phyloP scores from a whole-genome alignment of 1,140 invertebrate species.

The Ips nitidus region DNA sequence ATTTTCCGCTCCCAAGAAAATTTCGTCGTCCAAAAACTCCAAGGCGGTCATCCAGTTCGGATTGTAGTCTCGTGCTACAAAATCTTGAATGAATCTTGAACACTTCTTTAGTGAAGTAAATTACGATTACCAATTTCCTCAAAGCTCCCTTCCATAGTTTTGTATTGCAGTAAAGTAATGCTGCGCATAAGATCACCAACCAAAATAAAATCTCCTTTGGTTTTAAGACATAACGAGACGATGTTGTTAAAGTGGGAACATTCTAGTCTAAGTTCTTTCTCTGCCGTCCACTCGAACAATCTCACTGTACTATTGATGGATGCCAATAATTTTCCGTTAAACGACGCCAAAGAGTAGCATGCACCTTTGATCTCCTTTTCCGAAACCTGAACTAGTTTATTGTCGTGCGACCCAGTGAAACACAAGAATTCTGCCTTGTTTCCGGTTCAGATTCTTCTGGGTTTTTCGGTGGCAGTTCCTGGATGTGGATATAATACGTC shows the following conservation, averaged over 20 bases:
- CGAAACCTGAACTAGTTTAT: conserved; percentile 84
- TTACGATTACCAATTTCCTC: conserved; percentile 84
- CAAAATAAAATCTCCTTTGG: conserved; percentile 96
- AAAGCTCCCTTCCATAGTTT: conserved; percentile 94
- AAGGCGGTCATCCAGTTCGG: conserved; percentile 98
- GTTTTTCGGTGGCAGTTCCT: conserved; percentile 83
- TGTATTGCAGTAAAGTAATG: conserved; percentile 91
- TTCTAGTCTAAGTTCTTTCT: conserved; percentile 93
- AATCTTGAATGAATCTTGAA: too few species aligned
- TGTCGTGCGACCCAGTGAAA: conserved; percentile 92
- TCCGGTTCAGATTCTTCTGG: conserved; percentile 95
- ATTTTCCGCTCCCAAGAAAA: conserved; percentile 95
- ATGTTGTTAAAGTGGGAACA: conserved; percentile 98
- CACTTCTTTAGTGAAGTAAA: too few species aligned
- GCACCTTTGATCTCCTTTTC: conserved; percentile 97
- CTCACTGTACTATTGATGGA: conserved; percentile 95
- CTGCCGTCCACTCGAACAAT: conserved; percentile 96
- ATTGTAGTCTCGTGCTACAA: conserved; percentile 83
- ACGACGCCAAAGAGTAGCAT: conserved; percentile 88
- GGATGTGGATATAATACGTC: too few species aligned
- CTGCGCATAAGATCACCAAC: conserved; percentile 98
- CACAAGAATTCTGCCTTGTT: conserved; percentile 82
- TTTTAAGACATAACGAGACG: conserved; percentile 91
- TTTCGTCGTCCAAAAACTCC: conserved; percentile 97
- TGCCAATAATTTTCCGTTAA: conserved; percentile 94